Evolutionary conservation across 2,113 vertebrate species (phyloP), one percentile per base, ranked within the genome.

Genomic region (Puma concolor): DNA sequence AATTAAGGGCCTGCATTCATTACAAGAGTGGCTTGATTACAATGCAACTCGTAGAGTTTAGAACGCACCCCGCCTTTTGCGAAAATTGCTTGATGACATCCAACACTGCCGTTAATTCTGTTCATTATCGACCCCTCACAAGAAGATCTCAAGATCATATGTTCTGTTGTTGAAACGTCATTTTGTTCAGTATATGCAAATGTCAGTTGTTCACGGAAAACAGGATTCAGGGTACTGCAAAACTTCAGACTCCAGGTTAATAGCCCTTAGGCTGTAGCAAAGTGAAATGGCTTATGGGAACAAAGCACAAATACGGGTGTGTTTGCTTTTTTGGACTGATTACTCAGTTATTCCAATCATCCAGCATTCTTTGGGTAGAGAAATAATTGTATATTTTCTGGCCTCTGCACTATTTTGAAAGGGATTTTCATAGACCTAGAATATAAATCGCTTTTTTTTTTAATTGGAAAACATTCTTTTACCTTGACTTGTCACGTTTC

Each of bases 1-100:
- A 98, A 98, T 96, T 95, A 95, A 97, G 96, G 77, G 80, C 50
- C 80, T 33, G n/a, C 76, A 5, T 76, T 88, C 48, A 57, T 89
- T 81, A 48, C 67, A 97, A 97, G 85, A 71, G 95, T 91, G 64
- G 81, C 92, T 89, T 72, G 38, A 63, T 31, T 33, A 80, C 11
- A 25, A 87, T 57, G 36, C 14, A 9, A 2, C 31, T 60, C 29
- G 0, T n/a, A 50, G 27, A 64, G 60, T 44, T 48, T 29, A 12
- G 44, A 9, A 29, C 36, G 2, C 7, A 0, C 11, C 38, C 77
- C 54, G 38, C 50, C 15, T 52, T 50, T 54, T 31, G 38, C 71
- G 93, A 63, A 69, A 77, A 97, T 41, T 13, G 48, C 77, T 72
- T n/a, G 67, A 21, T 48, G 82, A 72, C 77, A 72, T 88, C 25